Conservation (phyloP, 2,113 vertebrate species). For the Irena cyanogastra region DNA sequence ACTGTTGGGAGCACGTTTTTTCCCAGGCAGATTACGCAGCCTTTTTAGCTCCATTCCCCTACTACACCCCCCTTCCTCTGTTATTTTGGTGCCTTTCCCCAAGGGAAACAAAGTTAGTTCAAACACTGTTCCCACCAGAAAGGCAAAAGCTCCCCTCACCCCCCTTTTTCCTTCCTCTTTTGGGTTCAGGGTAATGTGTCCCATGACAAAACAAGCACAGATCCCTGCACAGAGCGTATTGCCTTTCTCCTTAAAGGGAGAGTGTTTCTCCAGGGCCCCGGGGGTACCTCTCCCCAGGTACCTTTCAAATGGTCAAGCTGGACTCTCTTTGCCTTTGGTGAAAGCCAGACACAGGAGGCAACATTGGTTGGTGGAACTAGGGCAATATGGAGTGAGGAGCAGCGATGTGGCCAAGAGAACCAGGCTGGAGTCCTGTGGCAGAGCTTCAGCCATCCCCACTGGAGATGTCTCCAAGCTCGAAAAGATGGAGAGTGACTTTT, state of each 20-base stretch:
- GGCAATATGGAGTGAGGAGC: not conserved
- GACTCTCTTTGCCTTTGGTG: not conserved
- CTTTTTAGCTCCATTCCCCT: constrained; percentile 24
- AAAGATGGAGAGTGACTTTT: not conserved
- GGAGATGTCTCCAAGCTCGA: not conserved
- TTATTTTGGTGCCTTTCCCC: constrained; percentile 72
- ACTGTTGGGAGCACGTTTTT: not conserved
- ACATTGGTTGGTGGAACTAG: rapidly evolving
- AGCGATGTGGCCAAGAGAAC: not conserved
- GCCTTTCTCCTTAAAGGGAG: constrained; percentile 56
- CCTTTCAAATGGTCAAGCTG: rapidly evolving
- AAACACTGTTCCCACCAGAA: constrained; percentile 62
- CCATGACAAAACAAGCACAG: constrained; percentile 56
- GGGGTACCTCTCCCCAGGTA: not conserved
- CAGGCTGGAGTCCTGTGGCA: not conserved
- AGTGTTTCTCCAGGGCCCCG: not conserved
- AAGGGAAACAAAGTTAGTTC: constrained; percentile 53
- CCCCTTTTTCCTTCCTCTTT: constrained; percentile 59
- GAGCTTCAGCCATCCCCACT: not conserved
- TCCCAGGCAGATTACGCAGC: constrained; percentile 63
- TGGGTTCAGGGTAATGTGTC: constrained; percentile 64
- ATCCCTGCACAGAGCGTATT: constrained; percentile 21
- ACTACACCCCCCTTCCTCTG: constrained; percentile 45
- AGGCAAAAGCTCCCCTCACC: constrained; percentile 23
- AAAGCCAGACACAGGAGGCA: not conserved